These are phyloP conservation scores for Drosophila quinaria DNA, from an alignment of 2,888 invertebrate genomes.

Conservation along the genomic window DNA sequence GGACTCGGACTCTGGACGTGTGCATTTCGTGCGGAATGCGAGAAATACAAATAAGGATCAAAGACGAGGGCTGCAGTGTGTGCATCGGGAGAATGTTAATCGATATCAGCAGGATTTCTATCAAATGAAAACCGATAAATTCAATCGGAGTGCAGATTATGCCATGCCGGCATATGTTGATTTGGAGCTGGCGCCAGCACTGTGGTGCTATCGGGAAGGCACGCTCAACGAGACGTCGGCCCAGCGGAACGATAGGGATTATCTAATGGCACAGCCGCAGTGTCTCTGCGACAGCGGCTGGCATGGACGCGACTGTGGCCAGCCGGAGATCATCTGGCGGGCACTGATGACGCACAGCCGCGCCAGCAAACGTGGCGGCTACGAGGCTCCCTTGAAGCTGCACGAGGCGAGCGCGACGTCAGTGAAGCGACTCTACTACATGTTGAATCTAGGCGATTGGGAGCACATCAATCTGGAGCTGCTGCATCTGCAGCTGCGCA, in stretches of 20 bases:
- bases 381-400: constrained; percentile 83
- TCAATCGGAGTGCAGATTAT: constrained; percentile 68
- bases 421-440: constrained; percentile 87
- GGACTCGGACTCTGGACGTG: constrained; percentile 33
- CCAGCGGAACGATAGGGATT: constrained; percentile 53
- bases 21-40: constrained; percentile 66
- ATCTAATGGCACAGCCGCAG: constrained; percentile 70
- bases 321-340: constrained; percentile 89
- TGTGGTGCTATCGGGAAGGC: constrained; percentile 82
- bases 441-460: constrained; percentile 86
- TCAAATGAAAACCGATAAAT: constrained; percentile 63
- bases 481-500: constrained; percentile 88
- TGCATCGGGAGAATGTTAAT: constrained; percentile 61
- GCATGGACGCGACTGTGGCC: constrained; percentile 89
- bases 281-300: constrained; percentile 88
- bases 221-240: constrained; percentile 62
- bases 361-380: constrained; percentile 58
- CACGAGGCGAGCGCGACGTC: constrained; percentile 64
- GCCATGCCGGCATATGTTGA: constrained; percentile 61
- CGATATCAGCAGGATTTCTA: constrained; percentile 71
- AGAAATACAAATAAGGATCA: constrained; percentile 15
- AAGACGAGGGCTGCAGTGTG: constrained; percentile 33
- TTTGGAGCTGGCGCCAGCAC: constrained; percentile 48
- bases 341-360: constrained; percentile 87
- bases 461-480: constrained; percentile 86